Percentiles rank a stretch among this genome's conserved stretches.
Conservation (phyloP, 92 coral and sea anemone genomes). For the Chrysogorgia sp. region DNA sequence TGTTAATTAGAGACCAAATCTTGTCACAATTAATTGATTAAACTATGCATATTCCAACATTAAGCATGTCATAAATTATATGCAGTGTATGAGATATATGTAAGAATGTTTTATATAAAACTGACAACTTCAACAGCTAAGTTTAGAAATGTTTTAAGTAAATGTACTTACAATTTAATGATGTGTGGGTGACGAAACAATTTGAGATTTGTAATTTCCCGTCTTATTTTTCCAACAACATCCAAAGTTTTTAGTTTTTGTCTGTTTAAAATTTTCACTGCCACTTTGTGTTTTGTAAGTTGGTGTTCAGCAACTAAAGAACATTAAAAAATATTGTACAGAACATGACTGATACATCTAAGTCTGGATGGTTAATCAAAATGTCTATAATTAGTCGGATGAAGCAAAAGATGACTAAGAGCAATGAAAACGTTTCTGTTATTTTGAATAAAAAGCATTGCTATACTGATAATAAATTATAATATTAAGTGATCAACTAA, state of each 20-base stretch:
- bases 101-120: too few relatives aligned
- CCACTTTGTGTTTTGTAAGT: constrained; percentile 95
- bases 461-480: too few relatives aligned
- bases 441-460: too few relatives aligned
- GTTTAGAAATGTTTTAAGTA: background rate
- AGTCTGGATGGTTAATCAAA: background rate
- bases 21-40: too few relatives aligned
- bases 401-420: background rate
- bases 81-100: too few relatives aligned
- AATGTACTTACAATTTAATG: constrained; percentile 82
- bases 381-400: background rate
- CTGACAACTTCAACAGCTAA: too few relatives aligned
- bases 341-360: background rate
- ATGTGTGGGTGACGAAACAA: constrained; percentile 97
- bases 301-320: constrained; percentile 90
- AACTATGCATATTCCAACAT: too few relatives aligned
- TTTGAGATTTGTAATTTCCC: constrained; percentile 90
- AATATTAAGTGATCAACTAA: too few relatives aligned
- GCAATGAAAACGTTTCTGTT: too few relatives aligned
- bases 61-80: too few relatives aligned
- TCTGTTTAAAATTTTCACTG: constrained; percentile 92
- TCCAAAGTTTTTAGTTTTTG: constrained; percentile 87
- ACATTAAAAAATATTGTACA: constrained; percentile 3
- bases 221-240: constrained; percentile 92
- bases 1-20: too few relatives aligned